A percentile compares a stretch with the other conserved stretches of the same genome.
Conservation (phyloP, 2,113 vertebrate species). For the Mus spicilegus region DNA sequence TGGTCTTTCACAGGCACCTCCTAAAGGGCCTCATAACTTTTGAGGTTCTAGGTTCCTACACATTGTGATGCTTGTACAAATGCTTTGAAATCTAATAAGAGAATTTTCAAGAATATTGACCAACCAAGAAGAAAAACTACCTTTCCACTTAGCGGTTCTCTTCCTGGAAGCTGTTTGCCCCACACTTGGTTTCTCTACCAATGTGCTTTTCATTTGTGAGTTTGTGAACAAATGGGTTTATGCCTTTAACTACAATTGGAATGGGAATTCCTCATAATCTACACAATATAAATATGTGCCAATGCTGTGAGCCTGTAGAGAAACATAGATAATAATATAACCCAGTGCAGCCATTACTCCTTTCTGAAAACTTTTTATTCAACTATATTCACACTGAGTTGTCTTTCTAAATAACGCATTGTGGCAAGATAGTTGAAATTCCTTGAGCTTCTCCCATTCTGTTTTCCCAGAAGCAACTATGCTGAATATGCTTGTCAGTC, state of each 20-base stretch:
- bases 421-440: background rate
- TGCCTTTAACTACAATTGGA: background rate
- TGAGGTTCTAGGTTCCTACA: background rate
- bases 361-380: constrained; percentile 5
- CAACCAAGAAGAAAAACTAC: background rate
- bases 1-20: background rate
- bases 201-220: background rate
- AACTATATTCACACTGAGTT: background rate
- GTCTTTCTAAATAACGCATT: background rate
- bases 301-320: background rate
- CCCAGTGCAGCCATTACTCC: background rate
- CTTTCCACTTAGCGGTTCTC: background rate
- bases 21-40: background rate
- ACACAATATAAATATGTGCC: background rate
- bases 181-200: background rate
- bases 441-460: background rate
- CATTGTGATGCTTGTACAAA: background rate
- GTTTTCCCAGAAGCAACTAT: constrained; percentile 14
- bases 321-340: background rate
- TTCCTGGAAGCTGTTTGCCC: background rate
- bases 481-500: background rate
- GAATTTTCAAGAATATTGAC: background rate
- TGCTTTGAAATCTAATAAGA: background rate
- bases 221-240: background rate
- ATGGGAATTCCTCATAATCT: background rate